phyloP scores from a whole-genome alignment of 1,140 invertebrate species.

The Megalonaias nervosa region DNA sequence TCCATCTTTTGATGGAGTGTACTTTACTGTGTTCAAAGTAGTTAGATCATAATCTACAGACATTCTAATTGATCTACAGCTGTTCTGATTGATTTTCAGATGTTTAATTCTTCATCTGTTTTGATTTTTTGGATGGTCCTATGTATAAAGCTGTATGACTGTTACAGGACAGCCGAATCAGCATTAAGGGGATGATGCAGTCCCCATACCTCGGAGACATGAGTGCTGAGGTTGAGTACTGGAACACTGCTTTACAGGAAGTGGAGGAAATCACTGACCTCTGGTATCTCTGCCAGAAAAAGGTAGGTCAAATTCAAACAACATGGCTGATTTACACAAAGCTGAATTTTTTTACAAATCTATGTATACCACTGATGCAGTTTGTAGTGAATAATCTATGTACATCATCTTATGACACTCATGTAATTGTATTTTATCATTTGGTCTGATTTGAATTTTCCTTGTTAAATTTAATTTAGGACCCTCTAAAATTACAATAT shows the following conservation, averaged over 20 bases:
- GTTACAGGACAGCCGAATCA: constrained; percentile 64
- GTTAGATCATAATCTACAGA: too few relatives aligned
- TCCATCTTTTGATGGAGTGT: too few relatives aligned
- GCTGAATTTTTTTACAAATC: neutral
- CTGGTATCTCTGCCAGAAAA: constrained; percentile 66
- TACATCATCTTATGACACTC: too few relatives aligned
- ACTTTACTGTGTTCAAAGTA: too few relatives aligned
- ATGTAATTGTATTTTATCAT: too few relatives aligned
- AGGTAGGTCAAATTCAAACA: constrained; percentile 47
- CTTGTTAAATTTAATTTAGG: too few relatives aligned
- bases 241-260: constrained; percentile 58
- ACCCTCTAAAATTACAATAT: too few relatives aligned
- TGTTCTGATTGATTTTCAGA: too few relatives aligned
- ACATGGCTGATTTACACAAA: neutral
- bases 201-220: constrained; percentile 67
- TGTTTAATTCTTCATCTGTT: neutral
- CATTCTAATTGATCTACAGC: too few relatives aligned
- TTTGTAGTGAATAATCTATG: too few relatives aligned
- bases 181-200: constrained; percentile 63
- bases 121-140: neutral
- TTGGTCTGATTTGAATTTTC: too few relatives aligned
- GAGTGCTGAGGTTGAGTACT: constrained; percentile 52
- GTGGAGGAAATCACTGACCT: constrained; percentile 68
- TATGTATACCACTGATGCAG: neutral
- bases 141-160: neutral